These are phyloP conservation scores for Corydoras sp. DNA, from an alignment of 2,113 vertebrate species.

Conservation along the genomic window DNA sequence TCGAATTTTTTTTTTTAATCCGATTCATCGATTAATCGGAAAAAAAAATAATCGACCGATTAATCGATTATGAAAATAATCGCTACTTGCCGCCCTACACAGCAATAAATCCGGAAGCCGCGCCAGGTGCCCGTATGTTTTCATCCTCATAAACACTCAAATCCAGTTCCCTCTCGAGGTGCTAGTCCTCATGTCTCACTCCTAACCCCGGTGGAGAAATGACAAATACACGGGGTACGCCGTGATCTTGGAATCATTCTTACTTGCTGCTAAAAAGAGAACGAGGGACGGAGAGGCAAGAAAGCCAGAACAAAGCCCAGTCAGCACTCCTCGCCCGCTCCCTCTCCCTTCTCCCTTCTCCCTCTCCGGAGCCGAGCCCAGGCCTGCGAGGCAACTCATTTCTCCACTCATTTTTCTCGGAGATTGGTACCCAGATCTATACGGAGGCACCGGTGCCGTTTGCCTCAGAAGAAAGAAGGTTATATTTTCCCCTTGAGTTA, in stretches of 20 bases:
- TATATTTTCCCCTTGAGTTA: conserved; percentile 99
- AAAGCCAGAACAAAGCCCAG: conserved; percentile 79
- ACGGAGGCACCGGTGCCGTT: conserved; percentile 79
- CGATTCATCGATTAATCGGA: too few species aligned
- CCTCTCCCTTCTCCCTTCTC: conserved; percentile 57
- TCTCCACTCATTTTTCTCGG: conserved; percentile 95
- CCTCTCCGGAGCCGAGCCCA: conserved; percentile 71
- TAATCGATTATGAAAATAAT: too few species aligned
- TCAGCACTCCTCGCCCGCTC: conserved; percentile 62
- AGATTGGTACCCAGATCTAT: conserved; percentile 99
- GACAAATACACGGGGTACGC: conserved; percentile 53
- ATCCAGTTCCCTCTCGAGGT: conserved; percentile 30
- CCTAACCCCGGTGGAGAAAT: conserved; percentile 35
- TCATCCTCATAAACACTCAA: conserved; percentile 3
- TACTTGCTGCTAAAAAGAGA: conserved; percentile 61
- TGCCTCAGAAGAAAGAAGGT: conserved; percentile 85
- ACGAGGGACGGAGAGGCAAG: conserved; percentile 53
- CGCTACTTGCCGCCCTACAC: too few species aligned
- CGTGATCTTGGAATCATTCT: conserved; percentile 67
- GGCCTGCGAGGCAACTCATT: conserved; percentile 93
- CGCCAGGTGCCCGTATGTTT: conserved; percentile 29
- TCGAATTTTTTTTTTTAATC: too few species aligned
- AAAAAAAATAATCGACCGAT: too few species aligned
- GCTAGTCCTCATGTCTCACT: conserved; percentile 38
- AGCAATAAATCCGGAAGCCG: too few species aligned